Base-by-base conservation (phyloP, 2,888 invertebrate species). In the Drosophila hawaiiensis region DNA sequence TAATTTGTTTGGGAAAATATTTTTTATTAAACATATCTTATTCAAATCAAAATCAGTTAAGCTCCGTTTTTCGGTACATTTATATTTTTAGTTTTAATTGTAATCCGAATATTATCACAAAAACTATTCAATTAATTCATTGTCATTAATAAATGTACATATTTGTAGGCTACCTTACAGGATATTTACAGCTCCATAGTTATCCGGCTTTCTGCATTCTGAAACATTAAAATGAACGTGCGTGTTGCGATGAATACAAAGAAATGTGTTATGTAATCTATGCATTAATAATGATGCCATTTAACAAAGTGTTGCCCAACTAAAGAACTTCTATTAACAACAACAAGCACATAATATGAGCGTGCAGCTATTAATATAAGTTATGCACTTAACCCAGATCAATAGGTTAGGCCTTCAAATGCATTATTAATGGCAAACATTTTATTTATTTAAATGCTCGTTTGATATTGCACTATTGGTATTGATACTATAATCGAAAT, bases 231-330 rank as follows among this genome's bases (percentile, higher is more conserved):
- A 66, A 66, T 68, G 68, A 58, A 59, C 70, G 64, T 64, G 58
- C 67, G 66, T 74, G 74, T 50, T 50, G 59, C 53, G 49, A 49
- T 28, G 47, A 39, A 69, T 69, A 39, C 62, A 31, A 47, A 69
- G 52, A 43, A 39, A 61, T 62, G 49, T 54, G 47, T 66, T 61
- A 52, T 63, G 67, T 60, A 12, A 54, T 28, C 61, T 50, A 73
- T 73, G 62, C 73, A 78, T 73, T 78, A 82, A 56, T 82, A 73
- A 80, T 70, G 53, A 53, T 54, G 22, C 52, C 58, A 78, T 63
- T 77, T 72, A 72, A 68, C 50, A 73, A 68, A 73, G 73, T 82
- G 61, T 73, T 68, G 62, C 66, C 63, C 59, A 53, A 49, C 56
- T 37, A 10, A 9, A n/a, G 22, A 49, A 49, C 22, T 47, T 47